Percentiles rank a stretch among this genome's conserved stretches.
Conservation (phyloP, 2,797 vertebrate species). For the Menidia menidia region DNA sequence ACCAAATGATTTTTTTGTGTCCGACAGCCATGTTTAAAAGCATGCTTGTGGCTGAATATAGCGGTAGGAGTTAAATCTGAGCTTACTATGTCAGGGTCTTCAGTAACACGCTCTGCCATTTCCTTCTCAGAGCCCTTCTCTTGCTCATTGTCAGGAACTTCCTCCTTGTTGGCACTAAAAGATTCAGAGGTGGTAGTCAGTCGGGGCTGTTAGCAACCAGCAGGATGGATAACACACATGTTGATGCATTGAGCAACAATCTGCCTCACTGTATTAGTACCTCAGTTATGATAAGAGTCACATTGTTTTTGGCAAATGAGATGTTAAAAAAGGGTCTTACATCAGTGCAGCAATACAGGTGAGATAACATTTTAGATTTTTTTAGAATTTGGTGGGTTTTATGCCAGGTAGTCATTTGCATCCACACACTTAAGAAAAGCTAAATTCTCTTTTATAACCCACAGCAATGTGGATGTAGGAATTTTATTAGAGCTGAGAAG, state of each 20-base stretch:
- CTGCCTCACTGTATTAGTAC: neutral
- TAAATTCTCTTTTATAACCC: no score
- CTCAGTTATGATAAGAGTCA: slow-evolving; percentile 2
- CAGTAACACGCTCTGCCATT: slow-evolving; percentile 80
- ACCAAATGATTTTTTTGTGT: neutral
- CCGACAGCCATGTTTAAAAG: neutral
- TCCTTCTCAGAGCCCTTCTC: slow-evolving; percentile 84
- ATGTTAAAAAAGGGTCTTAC: neutral
- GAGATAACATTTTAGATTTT: neutral
- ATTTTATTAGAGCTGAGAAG: no score
- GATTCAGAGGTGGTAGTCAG: slow-evolving; percentile 45
- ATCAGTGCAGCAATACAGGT: no score
- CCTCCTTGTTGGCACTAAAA: slow-evolving; percentile 89
- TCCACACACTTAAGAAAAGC: no score
- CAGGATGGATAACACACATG: neutral
- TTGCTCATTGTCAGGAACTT: slow-evolving; percentile 89
- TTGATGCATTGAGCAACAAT: slow-evolving; percentile 3
- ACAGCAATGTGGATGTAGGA: no score
- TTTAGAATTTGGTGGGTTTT: neutral
- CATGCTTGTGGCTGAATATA: neutral
- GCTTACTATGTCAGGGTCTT: slow-evolving; percentile 88
- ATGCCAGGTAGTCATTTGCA: no score
- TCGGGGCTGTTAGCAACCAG: neutral
- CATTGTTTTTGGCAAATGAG: slow-evolving; percentile 54
- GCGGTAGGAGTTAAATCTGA: neutral